Base-by-base conservation (phyloP, 2,888 invertebrate genomes). In the Ennomos erosarius region DNA sequence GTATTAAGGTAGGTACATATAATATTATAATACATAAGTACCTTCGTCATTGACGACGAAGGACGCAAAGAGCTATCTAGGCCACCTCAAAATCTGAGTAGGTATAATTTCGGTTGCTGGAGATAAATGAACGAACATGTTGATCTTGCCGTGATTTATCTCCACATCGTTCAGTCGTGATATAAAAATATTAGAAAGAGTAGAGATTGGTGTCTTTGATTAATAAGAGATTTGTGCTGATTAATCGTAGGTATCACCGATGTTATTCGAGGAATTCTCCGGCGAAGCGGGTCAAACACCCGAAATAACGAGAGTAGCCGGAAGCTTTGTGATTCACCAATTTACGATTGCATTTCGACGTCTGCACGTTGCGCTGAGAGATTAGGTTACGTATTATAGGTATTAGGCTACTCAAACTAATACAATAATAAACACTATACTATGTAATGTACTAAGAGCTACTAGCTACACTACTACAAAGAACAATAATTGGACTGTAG, bases 311-410 rank as follows among this genome's bases (percentile, higher is more conserved):
- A 71, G 69, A 75, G 73, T 69, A 74, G 74, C 73, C 80, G 83
- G 81, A 82, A 82, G 74, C 77, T 75, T 74, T 74, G 74, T 84
- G 85, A 88, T 76, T 88, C 85, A 84, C 65, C 5, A 6, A 26
- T 26, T 26, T 6, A 26, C 26, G 60, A 70, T 66, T 76, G 70
- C 75, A 79, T 76, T 75, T 73, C 65, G 68, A 72, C 76, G 73
- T 76, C 72, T 50, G 50, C 43, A 48, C 35, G 35, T 16, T 42
- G 11, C 9, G n/a, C 34, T 11, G 11, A 16, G 42, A 16, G 42
- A 42, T 0, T 1, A n/a, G 11, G 1, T 26, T 26, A 26, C 26
- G 3, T 26, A n/a, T n/a, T n/a, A n/a, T n/a, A n/a, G n/a, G n/a
- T n/a, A n/a, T n/a, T n/a, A n/a, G n/a, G n/a, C n/a, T n/a, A n/a